phyloP scores from a whole-genome alignment of 2,113 vertebrate species.

The Bos javanicus region DNA sequence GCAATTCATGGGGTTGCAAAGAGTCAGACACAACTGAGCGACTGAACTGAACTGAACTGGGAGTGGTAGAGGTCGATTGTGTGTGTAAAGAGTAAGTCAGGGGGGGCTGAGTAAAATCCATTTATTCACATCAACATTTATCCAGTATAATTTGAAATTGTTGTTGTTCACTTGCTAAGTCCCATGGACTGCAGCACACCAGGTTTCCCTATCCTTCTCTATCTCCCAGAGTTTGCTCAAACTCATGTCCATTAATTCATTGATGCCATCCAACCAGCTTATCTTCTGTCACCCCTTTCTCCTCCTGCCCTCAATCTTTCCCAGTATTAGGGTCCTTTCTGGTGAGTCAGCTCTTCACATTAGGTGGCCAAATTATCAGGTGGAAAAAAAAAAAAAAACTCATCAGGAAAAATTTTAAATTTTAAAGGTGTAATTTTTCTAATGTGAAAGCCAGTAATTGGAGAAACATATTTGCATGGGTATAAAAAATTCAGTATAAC shows the following conservation, averaged over 20 bases:
- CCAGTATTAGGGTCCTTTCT: neutral
- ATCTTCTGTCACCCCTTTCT: neutral
- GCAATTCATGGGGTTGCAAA: too few relatives aligned
- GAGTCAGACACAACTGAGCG: rapidly evolving
- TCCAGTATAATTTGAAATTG: neutral
- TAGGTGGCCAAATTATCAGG: neutral
- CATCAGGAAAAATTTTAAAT: neutral
- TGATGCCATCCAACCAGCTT: neutral
- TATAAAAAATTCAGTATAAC: neutral
- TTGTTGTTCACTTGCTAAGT: neutral
- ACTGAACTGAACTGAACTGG: too few relatives aligned
- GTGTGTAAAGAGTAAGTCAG: neutral
- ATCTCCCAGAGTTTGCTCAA: neutral
- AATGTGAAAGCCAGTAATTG: neutral
- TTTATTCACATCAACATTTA: neutral
- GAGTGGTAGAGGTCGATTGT: neutral
- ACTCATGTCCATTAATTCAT: neutral
- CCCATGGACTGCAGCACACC: neutral
- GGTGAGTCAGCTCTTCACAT: neutral
- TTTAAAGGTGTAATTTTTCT: neutral
- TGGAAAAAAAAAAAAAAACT: neutral
- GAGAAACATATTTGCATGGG: neutral
- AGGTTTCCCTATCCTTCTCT: neutral
- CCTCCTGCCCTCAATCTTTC: neutral
- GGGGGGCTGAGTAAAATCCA: neutral